These are phyloP conservation scores for Gonocerus acuteangulatus DNA, from an alignment of 2,888 invertebrate genomes.

Conservation along the genomic window DNA sequence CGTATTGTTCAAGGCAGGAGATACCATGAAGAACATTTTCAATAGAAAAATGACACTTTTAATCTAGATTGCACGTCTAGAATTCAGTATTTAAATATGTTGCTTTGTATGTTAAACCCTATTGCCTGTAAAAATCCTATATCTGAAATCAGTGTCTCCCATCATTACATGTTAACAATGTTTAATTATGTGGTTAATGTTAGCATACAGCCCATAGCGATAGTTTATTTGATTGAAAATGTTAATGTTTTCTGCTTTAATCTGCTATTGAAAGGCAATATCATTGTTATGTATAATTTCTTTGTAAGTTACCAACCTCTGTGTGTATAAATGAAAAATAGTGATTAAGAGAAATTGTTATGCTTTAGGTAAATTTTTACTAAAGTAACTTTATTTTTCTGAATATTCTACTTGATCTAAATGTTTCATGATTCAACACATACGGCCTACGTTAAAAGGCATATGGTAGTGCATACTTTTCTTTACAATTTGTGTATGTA, in stretches of 20 bases:
- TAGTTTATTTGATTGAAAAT: constrained; percentile 4
- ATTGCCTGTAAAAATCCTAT: neutral
- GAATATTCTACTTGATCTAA: constrained; percentile 7
- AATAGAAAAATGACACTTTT: constrained; percentile 7
- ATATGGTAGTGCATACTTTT: neutral
- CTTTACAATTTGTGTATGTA: too few relatives aligned
- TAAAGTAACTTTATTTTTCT: constrained; percentile 11
- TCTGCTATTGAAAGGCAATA: neutral
- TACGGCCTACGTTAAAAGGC: constrained; percentile 15
- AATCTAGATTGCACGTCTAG: constrained; percentile 15
- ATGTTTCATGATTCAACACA: neutral
- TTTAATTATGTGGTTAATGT: constrained; percentile 1
- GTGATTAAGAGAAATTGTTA: constrained; percentile 1
- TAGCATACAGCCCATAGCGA: constrained; percentile 5
- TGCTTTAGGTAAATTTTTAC: constrained; percentile 7
- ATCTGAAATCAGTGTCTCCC: neutral
- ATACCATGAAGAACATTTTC: constrained; percentile 1
- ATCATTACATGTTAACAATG: constrained; percentile 1
- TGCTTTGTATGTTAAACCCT: constrained; percentile 14
- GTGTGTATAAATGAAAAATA: constrained; percentile 6
- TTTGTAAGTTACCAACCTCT: constrained; percentile 18
- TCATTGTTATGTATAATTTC: neutral
- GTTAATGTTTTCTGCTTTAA: constrained; percentile 10
- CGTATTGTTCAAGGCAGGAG: neutral
- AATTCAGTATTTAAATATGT: constrained; percentile 16